Percentiles rank a stretch among this genome's conserved stretches.
phyloP scores from a whole-genome alignment of 2,888 invertebrate genomes.

The Diarsia dahlii region DNA sequence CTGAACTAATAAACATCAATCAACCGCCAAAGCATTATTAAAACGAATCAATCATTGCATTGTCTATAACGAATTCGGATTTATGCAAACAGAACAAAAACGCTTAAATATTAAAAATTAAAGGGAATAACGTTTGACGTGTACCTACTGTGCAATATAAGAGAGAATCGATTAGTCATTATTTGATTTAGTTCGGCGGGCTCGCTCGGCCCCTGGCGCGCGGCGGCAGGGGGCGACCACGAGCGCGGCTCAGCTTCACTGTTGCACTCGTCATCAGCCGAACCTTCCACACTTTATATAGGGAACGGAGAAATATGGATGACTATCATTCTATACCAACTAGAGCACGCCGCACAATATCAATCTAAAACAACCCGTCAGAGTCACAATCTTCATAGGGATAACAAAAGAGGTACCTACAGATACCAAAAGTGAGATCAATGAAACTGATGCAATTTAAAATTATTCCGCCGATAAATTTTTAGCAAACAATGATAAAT shows the following conservation, averaged over 20 bases:
- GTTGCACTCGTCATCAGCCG: slow-evolving; percentile 85
- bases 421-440: slow-evolving; percentile 14
- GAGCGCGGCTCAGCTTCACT: slow-evolving; percentile 81
- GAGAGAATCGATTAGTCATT: slow-evolving; percentile 90
- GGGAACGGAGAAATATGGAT: slow-evolving; percentile 78
- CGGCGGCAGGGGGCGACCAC: slow-evolving; percentile 86
- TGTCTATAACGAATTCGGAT: slow-evolving; percentile 89
- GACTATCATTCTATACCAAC: slow-evolving; percentile 67
- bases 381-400: not conserved
- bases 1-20: slow-evolving; percentile 91
- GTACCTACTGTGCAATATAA: slow-evolving; percentile 91
- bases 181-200: slow-evolving; percentile 90
- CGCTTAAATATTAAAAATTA: slow-evolving; percentile 84
- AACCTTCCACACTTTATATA: slow-evolving; percentile 89
- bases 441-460: slow-evolving; percentile 53
- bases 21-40: slow-evolving; percentile 87
- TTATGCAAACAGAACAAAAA: slow-evolving; percentile 88
- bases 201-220: slow-evolving; percentile 85
- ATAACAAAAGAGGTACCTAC: not conserved
- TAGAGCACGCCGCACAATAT: slow-evolving; percentile 53
- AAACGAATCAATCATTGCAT: slow-evolving; percentile 89
- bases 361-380: slow-evolving; percentile 10
- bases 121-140: slow-evolving; percentile 90
- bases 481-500: slow-evolving; percentile 67
- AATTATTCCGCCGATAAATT: slow-evolving; percentile 57